These are phyloP conservation scores for Colletes latitarsis DNA, from an alignment of 1,140 invertebrate genomes.

Conservation along the genomic window DNA sequence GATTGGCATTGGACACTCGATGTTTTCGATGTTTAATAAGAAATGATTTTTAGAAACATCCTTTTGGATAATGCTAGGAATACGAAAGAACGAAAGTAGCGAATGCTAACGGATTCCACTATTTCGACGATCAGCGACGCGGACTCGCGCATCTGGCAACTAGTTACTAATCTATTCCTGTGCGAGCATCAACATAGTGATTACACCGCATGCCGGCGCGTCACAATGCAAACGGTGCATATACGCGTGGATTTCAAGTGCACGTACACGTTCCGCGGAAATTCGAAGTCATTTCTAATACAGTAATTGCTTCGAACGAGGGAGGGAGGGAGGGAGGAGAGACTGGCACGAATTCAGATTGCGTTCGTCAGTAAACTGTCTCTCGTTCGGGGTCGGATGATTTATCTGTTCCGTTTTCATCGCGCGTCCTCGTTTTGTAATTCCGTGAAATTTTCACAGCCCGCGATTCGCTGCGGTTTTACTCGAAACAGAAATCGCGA, in stretches of 20 bases:
- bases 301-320: conserved; percentile 37
- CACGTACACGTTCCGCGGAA: conserved; percentile 12
- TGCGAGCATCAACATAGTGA: conserved; percentile 43
- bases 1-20: too few species aligned
- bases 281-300: conserved; percentile 58
- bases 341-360: conserved; percentile 53
- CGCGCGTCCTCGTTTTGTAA: conserved; percentile 43
- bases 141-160: conserved; percentile 58
- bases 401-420: conserved; percentile 54
- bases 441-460: conserved; percentile 20
- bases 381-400: conserved; percentile 36
- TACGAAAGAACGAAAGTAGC: not conserved
- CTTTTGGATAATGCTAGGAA: not conserved
- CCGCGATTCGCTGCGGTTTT: not conserved
- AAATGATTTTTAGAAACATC: not conserved
- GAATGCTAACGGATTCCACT: conserved; percentile 37
- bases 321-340: not conserved
- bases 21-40: not conserved
- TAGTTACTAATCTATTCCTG: conserved; percentile 67
- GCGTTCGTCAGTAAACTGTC: conserved; percentile 46
- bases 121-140: conserved; percentile 47
- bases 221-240: conserved; percentile 32
- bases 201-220: conserved; percentile 32
- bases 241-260: conserved; percentile 30
- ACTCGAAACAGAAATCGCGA: not conserved